phyloP scores from a whole-genome alignment of 2,888 invertebrate genomes.

The Hyposoter dolosus region DNA sequence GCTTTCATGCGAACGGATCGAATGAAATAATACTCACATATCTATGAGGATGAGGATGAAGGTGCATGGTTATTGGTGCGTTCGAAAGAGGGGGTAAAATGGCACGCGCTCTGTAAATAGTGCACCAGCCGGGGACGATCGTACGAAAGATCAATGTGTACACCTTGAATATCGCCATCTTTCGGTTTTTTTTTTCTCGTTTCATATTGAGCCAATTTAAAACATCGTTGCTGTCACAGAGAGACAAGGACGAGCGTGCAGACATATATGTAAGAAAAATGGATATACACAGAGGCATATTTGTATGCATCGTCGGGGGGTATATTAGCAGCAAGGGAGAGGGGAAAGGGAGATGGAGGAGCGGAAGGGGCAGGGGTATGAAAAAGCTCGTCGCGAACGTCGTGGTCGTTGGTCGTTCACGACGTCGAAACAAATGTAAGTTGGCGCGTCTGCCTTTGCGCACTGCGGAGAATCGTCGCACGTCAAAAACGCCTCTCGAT shows the following conservation, averaged over 20 bases:
- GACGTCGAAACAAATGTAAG: conserved; percentile 67
- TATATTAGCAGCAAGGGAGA: conserved; percentile 12
- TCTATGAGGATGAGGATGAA: background rate
- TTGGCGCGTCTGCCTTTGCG: conserved; percentile 53
- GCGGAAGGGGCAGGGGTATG: conserved; percentile 22
- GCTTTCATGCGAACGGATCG: background rate
- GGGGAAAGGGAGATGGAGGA: background rate
- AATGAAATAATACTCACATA: background rate
- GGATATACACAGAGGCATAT: too few relatives aligned
- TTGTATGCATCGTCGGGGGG: background rate
- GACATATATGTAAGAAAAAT: background rate
- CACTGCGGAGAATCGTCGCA: conserved; percentile 26
- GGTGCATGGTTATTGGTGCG: background rate
- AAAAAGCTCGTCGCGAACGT: conserved; percentile 55
- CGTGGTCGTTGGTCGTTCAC: conserved; percentile 11
- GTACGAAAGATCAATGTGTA: conserved; percentile 45
- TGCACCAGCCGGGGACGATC: conserved; percentile 38
- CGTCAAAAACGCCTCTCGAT: background rate
- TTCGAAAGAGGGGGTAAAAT: conserved; percentile 10
- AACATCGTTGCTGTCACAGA: background rate
- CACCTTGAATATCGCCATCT: conserved; percentile 48
- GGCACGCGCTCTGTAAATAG: conserved; percentile 37
- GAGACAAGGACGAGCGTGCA: conserved; percentile 12
- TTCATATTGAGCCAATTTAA: conserved; percentile 32
- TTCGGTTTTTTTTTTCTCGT: conserved; percentile 30